Base-by-base conservation (phyloP, 2,797 vertebrate genomes). In the Euphonia xanthogaster region DNA sequence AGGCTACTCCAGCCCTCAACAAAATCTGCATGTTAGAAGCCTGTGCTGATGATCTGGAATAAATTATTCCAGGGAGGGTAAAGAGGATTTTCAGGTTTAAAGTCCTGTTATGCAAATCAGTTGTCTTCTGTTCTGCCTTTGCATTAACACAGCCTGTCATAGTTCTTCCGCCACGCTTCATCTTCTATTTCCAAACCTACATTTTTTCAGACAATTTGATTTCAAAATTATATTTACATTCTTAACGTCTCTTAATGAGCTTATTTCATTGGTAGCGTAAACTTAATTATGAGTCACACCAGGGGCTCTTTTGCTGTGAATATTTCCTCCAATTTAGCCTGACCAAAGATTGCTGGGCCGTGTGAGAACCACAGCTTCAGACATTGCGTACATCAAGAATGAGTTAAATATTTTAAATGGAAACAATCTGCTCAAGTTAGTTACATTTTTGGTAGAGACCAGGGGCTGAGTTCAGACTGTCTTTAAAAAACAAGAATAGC, bases 141-240 rank as follows among this genome's bases (percentile, higher is more conserved):
- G 86, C 68, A 45, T 93, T 95, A 93, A 87, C 67, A 68, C 44
- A 82, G 27, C 57, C 86, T 86, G 66, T 95, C 80, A 75, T 33
- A 57, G 88, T 86, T 82, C 66, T 93, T 96, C 82, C 0, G 2
- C 68, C 65, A 87, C 6, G 40, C 73, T 94, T 94, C 68, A 61
- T 91, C 92, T 90, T 94, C 66, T 94, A 30, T 87, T 96, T 95
- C 91, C 70, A 95, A 94, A 95, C 51, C 53, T 95, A 70, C 55
- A 44, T 97, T 96, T 95, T 95, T 97, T 96, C 63, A 40, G 89
- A 85, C 93, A 92, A 96, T 95, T 97, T 94, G 70, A 82, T 95
- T 97, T 96, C 75, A 91, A 97, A 97, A 91, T 92, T 83, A 42
- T 93, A 94, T 97, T 97, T 96, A 82, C 77, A 93, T 94, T 96